phyloP scores from a whole-genome alignment of 2,113 vertebrate species.

The Emydura subglobosa region DNA sequence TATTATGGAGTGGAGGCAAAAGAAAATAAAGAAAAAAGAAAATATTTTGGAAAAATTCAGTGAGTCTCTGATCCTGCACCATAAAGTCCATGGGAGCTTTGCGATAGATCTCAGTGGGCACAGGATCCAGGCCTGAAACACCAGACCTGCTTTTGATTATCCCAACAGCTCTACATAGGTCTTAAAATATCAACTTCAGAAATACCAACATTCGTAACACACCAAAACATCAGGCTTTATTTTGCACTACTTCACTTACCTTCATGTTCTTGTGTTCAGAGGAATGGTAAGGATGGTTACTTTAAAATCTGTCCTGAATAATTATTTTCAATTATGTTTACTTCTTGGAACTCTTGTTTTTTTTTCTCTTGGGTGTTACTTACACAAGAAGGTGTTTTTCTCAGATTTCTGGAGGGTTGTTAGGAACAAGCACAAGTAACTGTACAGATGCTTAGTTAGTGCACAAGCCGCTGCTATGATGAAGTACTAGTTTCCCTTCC shows the following conservation, averaged over 20 bases:
- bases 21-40: neutral
- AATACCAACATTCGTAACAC: fast-evolving
- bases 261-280: too few relatives aligned
- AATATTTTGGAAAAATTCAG: neutral
- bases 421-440: neutral
- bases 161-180: fast-evolving
- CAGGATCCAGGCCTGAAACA: neutral
- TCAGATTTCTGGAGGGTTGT: too few relatives aligned
- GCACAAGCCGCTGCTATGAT: too few relatives aligned
- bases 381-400: too few relatives aligned
- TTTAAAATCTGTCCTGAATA: too few relatives aligned
- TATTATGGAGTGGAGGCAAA: neutral
- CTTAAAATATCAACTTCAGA: neutral
- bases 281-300: too few relatives aligned
- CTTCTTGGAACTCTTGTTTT: too few relatives aligned
- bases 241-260: too few relatives aligned
- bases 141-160: neutral
- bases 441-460: neutral
- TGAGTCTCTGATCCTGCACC: neutral
- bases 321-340: too few relatives aligned
- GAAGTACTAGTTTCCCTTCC: too few relatives aligned
- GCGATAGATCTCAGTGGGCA: neutral
- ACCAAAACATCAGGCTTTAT: neutral
- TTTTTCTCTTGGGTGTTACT: too few relatives aligned
- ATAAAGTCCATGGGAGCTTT: neutral